These are phyloP conservation scores for Conistra vaccinii DNA, from an alignment of 2,888 invertebrate species.

Conservation along the genomic window DNA sequence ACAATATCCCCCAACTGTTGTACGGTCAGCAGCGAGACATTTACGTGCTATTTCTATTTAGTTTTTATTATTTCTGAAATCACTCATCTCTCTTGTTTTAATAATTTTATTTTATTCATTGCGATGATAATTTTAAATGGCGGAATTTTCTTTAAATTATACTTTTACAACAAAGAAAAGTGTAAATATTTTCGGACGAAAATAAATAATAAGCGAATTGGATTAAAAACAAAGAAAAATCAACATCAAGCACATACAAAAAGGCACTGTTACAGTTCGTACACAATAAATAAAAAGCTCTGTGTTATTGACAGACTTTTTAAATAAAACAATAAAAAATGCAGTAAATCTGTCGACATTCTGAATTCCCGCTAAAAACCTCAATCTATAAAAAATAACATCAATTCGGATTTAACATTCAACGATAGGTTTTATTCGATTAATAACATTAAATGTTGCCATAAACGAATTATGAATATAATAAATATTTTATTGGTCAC, in stretches of 20 bases:
- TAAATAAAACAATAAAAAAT: neutral
- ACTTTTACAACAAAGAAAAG: neutral
- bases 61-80: neutral
- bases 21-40: slow-evolving; percentile 51
- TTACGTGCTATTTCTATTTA: neutral
- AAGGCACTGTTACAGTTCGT: too few relatives aligned
- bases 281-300: neutral
- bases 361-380: neutral
- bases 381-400: slow-evolving; percentile 12
- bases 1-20: slow-evolving; percentile 53
- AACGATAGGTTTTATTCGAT: slow-evolving; percentile 33
- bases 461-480: slow-evolving; percentile 53
- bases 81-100: neutral
- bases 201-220: neutral
- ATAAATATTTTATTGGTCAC: slow-evolving; percentile 51
- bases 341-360: neutral
- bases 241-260: neutral
- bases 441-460: slow-evolving; percentile 41
- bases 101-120: neutral
- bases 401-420: slow-evolving; percentile 27
- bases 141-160: neutral
- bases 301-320: neutral
- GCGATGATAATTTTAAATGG: neutral
- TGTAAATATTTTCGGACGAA: neutral
- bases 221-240: neutral